A percentile compares a stretch with the other conserved stretches of the same genome.
phyloP scores from a whole-genome alignment of 1,140 invertebrate species.

The Piezodorus guildinii region DNA sequence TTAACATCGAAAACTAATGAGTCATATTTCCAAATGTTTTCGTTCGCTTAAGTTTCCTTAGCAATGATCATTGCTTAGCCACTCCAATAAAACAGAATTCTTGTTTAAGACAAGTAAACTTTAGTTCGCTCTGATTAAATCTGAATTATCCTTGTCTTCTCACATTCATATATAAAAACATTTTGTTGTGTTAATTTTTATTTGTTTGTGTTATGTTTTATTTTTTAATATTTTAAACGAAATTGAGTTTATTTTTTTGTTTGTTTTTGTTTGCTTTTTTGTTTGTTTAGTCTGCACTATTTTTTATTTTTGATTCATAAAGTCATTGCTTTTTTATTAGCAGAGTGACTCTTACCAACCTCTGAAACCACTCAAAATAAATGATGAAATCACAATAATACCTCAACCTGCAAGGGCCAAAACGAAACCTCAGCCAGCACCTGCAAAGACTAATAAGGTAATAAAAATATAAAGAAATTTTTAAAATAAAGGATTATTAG shows the following conservation, averaged over 20 bases:
- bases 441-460: constrained; percentile 18
- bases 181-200: too few relatives aligned
- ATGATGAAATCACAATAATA: constrained; percentile 86
- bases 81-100: too few relatives aligned
- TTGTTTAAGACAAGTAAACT: too few relatives aligned
- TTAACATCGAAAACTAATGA: not conserved
- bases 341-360: constrained; percentile 48
- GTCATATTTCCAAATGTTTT: constrained; percentile 15
- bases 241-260: not conserved
- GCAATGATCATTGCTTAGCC: too few relatives aligned
- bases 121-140: too few relatives aligned
- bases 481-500: too few relatives aligned
- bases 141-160: too few relatives aligned
- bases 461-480: constrained; percentile 4
- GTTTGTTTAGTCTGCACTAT: not conserved
- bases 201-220: not conserved
- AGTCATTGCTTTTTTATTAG: constrained; percentile 18
- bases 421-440: constrained; percentile 24
- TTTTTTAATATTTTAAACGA: not conserved
- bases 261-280: constrained; percentile 4
- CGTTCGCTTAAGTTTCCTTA: not conserved
- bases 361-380: constrained; percentile 75
- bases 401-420: constrained; percentile 53
- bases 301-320: constrained; percentile 2
- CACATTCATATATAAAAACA: too few relatives aligned